Base-by-base conservation (phyloP, 2,888 invertebrate genomes). In the Iselma pallidipennis region DNA sequence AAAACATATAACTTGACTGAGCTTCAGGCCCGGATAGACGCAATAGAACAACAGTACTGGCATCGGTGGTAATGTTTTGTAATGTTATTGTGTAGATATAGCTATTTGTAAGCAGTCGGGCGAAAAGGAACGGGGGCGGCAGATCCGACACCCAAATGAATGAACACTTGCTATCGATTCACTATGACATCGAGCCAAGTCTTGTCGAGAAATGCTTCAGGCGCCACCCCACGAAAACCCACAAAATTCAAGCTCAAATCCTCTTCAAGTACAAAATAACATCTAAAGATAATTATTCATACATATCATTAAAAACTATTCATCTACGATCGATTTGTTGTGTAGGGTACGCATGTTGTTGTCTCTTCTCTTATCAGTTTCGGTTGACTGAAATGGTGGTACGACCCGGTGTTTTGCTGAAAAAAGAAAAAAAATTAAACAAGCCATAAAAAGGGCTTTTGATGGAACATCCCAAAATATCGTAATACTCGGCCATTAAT, bases 401-500 rank as follows among this genome's bases (percentile, higher is more conserved):
- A n/a, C n/a, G n/a, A n/a, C n/a, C n/a, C 12, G 12, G 12, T 29
- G 29, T 29, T 29, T 29, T 12, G 12, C 29, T 29, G 26, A 26
- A 26, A 26, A 26, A 26, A 12, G 29, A 29, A 37, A 37, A 37
- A 63, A 62, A 62, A 63, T 63, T 63, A 59, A 63, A 63, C 63
- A 63, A 60, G 60, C 63, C 63, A 63, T 63, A 67, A 66, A 66
- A 66, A 61, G 62, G 66, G 67, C 63, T 67, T 67, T 67, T 69
- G 70, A 71, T 66, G 71, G 65, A 68, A 73, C 74, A 71, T 72
- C 72, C 74, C 72, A 71, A 75, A 78, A 78, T 76, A 78, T 77
- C 75, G 74, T 72, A 75, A 75, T 75, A 74, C 75, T 72, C 76
- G 76, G 76, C 75, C 78, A 80, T 80, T 80, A 80, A 80, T 80